Conservation (phyloP, 1,140 invertebrate species). For the Acromyrmex charruanus region DNA sequence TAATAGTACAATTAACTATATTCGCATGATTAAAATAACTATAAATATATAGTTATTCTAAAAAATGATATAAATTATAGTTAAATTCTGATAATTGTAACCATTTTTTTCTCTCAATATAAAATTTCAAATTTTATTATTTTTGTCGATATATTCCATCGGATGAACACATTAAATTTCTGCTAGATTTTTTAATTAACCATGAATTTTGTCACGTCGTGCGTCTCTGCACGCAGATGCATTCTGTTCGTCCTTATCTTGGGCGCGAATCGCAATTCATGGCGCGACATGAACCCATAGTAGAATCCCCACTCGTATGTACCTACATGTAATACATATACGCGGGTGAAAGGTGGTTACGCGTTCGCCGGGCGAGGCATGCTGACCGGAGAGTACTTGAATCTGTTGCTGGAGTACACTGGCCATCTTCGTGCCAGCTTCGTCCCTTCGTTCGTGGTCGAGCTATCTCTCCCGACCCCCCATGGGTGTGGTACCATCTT, state of each 20-base stretch:
- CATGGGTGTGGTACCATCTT: constrained; percentile 80
- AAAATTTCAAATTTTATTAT: not conserved
- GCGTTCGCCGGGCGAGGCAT: not conserved
- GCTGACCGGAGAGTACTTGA: constrained; percentile 38
- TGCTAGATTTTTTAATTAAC: not conserved
- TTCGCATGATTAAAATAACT: no score
- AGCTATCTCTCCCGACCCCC: constrained; percentile 73
- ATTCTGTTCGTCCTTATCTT: constrained; percentile 36
- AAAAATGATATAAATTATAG: no score
- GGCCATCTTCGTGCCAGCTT: constrained; percentile 41
- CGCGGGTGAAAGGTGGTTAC: constrained; percentile 64
- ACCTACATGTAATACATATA: constrained; percentile 48
- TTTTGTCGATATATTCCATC: no score
- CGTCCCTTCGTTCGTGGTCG: constrained; percentile 47
- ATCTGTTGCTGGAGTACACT: constrained; percentile 9
- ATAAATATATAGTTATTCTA: no score
- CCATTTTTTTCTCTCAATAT: no score
- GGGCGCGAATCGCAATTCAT: constrained; percentile 41
- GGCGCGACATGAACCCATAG: constrained; percentile 1
- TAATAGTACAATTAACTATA: no score
- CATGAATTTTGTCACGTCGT: constrained; percentile 27
- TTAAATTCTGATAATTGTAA: no score
- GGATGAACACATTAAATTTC: not conserved
- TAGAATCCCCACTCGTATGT: constrained; percentile 25
- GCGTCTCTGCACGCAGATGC: constrained; percentile 13